Evolutionary conservation across 2,888 invertebrate genomes (phyloP).

Genomic region (Andrena hattorfiana): DNA sequence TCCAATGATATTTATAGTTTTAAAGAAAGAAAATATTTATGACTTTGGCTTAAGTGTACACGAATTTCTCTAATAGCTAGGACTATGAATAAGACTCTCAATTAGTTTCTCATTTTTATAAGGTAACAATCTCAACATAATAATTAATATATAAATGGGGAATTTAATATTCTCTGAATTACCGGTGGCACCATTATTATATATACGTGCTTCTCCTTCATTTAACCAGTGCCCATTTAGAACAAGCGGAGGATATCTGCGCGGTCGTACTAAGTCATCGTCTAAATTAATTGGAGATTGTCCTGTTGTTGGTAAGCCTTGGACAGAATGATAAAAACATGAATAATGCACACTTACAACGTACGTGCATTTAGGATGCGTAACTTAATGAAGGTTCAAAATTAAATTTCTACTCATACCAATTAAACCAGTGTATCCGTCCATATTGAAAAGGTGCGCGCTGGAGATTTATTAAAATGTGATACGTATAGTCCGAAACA

Average conservation of each 20-base stretch:
- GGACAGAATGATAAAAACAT: slow-evolving; percentile 8
- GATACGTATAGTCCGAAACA: background rate
- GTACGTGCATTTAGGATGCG: background rate
- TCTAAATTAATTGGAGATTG: slow-evolving; percentile 79
- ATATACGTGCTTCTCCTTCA: slow-evolving; percentile 75
- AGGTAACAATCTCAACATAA: background rate
- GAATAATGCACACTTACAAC: too few species aligned
- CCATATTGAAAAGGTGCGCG: slow-evolving; percentile 7
- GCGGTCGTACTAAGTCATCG: slow-evolving; percentile 62
- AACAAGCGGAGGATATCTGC: slow-evolving; percentile 71
- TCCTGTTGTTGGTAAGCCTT: slow-evolving; percentile 66
- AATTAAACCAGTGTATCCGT: slow-evolving; percentile 41
- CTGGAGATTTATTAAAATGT: background rate
- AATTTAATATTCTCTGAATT: slow-evolving; percentile 13
- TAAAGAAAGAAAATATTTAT: too few species aligned
- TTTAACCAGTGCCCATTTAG: slow-evolving; percentile 79
- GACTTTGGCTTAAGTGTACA: too few species aligned
- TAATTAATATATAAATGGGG: background rate
- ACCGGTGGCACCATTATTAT: slow-evolving; percentile 75
- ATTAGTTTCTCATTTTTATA: too few species aligned
- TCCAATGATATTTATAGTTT: too few species aligned
- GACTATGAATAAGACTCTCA: too few species aligned
- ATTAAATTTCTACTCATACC: slow-evolving; percentile 21
- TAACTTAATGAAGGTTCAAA: slow-evolving; percentile 16
- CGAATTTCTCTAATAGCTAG: too few species aligned